A percentile compares a stretch with the other conserved stretches of the same genome.
phyloP scores from a whole-genome alignment of 2,113 vertebrate species.

The Sylvia atricapilla region DNA sequence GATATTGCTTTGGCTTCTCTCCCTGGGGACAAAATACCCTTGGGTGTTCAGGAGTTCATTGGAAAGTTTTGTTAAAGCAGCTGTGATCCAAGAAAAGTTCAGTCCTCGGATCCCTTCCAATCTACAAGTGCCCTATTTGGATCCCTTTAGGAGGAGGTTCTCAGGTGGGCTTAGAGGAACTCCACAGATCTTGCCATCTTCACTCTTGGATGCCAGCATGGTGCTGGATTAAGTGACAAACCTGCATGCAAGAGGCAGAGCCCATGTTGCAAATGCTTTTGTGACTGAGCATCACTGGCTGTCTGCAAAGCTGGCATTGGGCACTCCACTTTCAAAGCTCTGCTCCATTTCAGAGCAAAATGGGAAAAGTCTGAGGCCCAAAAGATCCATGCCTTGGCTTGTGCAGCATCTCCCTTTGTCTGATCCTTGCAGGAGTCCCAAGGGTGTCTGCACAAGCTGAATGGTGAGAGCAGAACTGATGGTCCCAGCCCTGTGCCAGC shows the following conservation, averaged over 20 bases:
- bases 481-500: background rate
- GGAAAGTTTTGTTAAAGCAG: background rate
- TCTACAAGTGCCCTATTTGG: fast-evolving
- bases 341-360: background rate
- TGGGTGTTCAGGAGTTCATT: background rate
- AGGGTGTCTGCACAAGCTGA: background rate
- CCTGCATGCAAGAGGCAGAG: background rate
- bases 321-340: background rate
- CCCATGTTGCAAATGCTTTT: fast-evolving
- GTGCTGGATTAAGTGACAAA: background rate
- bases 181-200: background rate
- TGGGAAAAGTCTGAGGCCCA: background rate
- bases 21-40: background rate
- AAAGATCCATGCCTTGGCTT: background rate
- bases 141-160: background rate
- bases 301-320: background rate
- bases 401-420: background rate
- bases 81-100: background rate
- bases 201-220: background rate
- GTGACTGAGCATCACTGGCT: background rate
- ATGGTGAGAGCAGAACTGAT: background rate
- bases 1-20: background rate
- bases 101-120: background rate
- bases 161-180: background rate
- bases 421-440: background rate